Evolutionary conservation across 1,140 invertebrate genomes (phyloP), one percentile per base, ranked within the genome.

Genomic region (Tetramorium simillimum): DNA sequence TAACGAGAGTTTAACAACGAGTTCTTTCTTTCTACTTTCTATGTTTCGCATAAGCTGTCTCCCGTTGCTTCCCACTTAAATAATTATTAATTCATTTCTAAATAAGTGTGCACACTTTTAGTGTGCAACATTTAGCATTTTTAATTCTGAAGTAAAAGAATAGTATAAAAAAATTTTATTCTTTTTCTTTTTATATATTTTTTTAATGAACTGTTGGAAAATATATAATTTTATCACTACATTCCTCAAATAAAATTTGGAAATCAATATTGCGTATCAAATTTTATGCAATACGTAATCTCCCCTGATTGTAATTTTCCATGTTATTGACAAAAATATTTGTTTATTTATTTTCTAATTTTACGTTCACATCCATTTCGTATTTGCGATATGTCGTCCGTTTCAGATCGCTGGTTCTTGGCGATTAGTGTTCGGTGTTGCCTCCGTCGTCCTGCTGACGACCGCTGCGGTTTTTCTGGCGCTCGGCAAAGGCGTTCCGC

Each of bases 361-460:
- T 33, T 53, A 9, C 7, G 40, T 12, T 67, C 18, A 33, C 33
- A 9, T 33, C 2, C 60, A 72, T 3, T 46, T 69, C 67, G 37
- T 9, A 5, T 81, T 43, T 72, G 37, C 33, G 18, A 81, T n/a
- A 14, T 14, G 28, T 40, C 43, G 21, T 18, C 5, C 46, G 21
- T 85, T 90, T 53, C 77, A 96, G 96, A 96, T 96, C 90, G 96
- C 96, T 14, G 96, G 96, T 21, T 96, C 96, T 28, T 96, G 96
- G 96, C 93, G 96, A 3, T 82, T 96, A 14, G 96, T 96, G 0
- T 96, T 96, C 67, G 96, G 96, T 0, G 95, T 96, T 1, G 96
- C 96, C 0, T 96, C 96, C 0, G 95, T 96, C 5, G 96, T 96
- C 24, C 75, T 96, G 10, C 85, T 96, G 4, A 90, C 93, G 10